Evolutionary conservation across 2,888 invertebrate species (phyloP).

Genomic region (Eilema caniola): DNA sequence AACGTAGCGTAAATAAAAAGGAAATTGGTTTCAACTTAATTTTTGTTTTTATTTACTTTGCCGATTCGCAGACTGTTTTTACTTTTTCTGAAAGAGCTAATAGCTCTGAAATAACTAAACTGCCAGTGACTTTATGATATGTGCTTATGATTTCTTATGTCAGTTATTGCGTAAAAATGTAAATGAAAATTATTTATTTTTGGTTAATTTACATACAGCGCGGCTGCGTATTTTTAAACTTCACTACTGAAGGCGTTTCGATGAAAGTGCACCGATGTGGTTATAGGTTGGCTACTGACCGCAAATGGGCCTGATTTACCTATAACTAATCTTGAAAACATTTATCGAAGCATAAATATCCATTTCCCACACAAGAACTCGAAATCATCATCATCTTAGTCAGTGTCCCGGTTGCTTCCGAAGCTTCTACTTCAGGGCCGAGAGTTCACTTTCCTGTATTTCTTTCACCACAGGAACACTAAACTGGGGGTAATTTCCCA

Average conservation of each 20-base stretch:
- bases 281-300: neutral
- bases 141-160: neutral
- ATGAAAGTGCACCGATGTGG: neutral
- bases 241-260: neutral
- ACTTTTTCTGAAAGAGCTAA: neutral
- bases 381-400: neutral
- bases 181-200: neutral
- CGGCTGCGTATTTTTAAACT: neutral
- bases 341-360: neutral
- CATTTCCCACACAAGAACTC: too few relatives aligned
- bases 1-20: slow-evolving; percentile 43
- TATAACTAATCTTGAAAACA: neutral
- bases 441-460: too few relatives aligned
- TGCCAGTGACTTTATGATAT: neutral
- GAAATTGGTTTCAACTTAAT: slow-evolving; percentile 47
- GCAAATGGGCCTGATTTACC: neutral
- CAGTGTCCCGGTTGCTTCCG: neutral
- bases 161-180: neutral
- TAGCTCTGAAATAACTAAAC: neutral
- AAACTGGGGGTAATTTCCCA: too few relatives aligned
- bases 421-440: neutral
- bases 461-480: neutral
- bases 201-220: neutral
- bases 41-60: slow-evolving; percentile 22
- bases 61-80: slow-evolving; percentile 5